Percentiles rank a stretch among this genome's conserved stretches.
phyloP scores from a whole-genome alignment of 2,888 invertebrate species.

The Phortica okadai region DNA sequence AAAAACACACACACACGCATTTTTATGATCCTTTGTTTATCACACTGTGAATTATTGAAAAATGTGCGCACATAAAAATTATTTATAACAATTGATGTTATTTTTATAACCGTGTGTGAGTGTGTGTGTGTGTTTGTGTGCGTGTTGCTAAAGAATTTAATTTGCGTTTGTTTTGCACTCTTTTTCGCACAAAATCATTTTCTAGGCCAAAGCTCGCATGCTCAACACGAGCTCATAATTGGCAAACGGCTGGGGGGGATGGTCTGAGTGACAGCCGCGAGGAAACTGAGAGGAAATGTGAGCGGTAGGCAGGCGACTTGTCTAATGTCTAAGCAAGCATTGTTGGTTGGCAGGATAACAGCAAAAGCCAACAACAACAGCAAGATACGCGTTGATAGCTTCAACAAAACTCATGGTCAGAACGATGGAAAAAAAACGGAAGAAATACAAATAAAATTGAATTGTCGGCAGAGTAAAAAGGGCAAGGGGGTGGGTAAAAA shows the following conservation, averaged over 20 bases:
- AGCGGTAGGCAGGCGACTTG: neutral
- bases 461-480: neutral
- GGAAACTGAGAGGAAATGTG: neutral
- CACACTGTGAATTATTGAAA: too few relatives aligned
- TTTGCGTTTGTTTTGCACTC: conserved; percentile 11
- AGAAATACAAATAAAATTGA: neutral
- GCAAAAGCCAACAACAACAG: neutral
- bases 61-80: neutral
- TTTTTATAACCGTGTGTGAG: conserved; percentile 18
- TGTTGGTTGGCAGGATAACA: neutral
- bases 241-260: conserved; percentile 39
- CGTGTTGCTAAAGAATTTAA: neutral
- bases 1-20: neutral
- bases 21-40: too few relatives aligned
- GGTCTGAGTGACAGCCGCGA: conserved; percentile 34
- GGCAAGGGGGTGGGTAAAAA: neutral
- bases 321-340: neutral
- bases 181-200: conserved; percentile 42
- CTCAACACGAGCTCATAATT: conserved; percentile 44
- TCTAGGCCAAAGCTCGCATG: conserved; percentile 65
- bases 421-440: neutral
- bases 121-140: conserved; percentile 43
- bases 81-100: too few relatives aligned
- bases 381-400: neutral
- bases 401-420: neutral